These are phyloP conservation scores for Galeruca laticollis DNA, from an alignment of 2,888 invertebrate genomes.

Conservation along the genomic window DNA sequence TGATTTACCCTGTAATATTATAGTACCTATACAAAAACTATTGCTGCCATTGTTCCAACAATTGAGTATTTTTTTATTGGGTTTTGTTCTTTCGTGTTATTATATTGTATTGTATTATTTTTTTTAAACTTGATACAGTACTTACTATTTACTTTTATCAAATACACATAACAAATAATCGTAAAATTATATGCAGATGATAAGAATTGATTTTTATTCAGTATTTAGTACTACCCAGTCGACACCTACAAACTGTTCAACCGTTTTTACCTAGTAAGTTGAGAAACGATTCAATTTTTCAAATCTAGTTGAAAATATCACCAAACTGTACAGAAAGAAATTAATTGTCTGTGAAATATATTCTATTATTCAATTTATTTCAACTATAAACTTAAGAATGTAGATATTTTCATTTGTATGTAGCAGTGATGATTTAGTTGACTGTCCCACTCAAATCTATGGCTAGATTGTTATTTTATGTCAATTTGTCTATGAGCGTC, in stretches of 20 bases:
- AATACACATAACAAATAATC: slow-evolving; percentile 8
- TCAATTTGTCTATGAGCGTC: no score
- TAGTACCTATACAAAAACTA: background rate
- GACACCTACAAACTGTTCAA: slow-evolving; percentile 13
- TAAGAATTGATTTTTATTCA: slow-evolving; percentile 23
- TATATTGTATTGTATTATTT: background rate
- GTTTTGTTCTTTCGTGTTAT: slow-evolving; percentile 12
- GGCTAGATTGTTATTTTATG: no score
- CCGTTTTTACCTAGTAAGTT: slow-evolving; percentile 5
- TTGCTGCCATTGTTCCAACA: background rate
- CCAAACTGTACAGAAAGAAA: no score
- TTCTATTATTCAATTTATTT: no score
- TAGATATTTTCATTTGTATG: no score
- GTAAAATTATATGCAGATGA: slow-evolving; percentile 30
- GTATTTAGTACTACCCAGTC: slow-evolving; percentile 11
- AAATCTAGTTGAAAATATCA: no score
- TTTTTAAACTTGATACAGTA: background rate
- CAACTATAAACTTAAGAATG: no score
- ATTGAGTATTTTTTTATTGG: slow-evolving; percentile 5
- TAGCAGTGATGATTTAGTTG: no score
- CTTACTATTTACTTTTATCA: slow-evolving; percentile 29
- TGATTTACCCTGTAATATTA: background rate
- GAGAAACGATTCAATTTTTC: background rate
- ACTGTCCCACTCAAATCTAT: no score
- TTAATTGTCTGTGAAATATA: no score